Percentiles rank a stretch among this genome's conserved stretches.
phyloP scores from a whole-genome alignment of 2,888 invertebrate species.

The Patella ulyssiponensis region DNA sequence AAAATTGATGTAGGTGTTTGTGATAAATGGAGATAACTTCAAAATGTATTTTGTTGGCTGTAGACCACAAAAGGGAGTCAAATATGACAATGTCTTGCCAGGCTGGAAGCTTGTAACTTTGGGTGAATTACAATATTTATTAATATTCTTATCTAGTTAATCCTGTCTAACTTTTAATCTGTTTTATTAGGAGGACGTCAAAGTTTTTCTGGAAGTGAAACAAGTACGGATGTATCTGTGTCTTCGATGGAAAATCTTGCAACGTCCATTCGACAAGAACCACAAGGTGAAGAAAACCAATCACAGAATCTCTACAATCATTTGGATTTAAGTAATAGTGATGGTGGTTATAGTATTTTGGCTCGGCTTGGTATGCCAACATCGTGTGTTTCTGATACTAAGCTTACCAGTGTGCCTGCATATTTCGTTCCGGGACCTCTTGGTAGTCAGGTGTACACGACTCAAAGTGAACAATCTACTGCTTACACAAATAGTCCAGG shows the following conservation, averaged over 20 bases:
- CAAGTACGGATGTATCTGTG: slow-evolving; percentile 81
- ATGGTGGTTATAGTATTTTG: slow-evolving; percentile 71
- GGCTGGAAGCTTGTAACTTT: too few species aligned
- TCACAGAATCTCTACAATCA: slow-evolving; percentile 37
- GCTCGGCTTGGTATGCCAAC: slow-evolving; percentile 64
- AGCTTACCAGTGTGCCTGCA: slow-evolving; percentile 16
- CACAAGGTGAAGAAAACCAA: slow-evolving; percentile 86
- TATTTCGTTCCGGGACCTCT: slow-evolving; percentile 19
- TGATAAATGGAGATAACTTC: too few species aligned
- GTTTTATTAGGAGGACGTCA: slow-evolving; percentile 78
- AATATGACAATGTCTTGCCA: too few species aligned
- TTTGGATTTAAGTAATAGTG: slow-evolving; percentile 48
- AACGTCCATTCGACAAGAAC: slow-evolving; percentile 81
- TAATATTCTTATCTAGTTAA: too few species aligned
- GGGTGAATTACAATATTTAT: too few species aligned
- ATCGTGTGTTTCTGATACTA: slow-evolving; percentile 20
- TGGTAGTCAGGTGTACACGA: slow-evolving; percentile 14
- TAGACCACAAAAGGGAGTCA: too few species aligned
- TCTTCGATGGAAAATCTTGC: slow-evolving; percentile 90
- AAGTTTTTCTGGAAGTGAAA: slow-evolving; percentile 89
- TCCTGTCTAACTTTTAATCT: slow-evolving; percentile 3
- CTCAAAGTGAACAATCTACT: slow-evolving; percentile 11
- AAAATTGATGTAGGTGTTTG: too few species aligned
- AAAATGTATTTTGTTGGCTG: too few species aligned
- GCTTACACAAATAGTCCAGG: slow-evolving; percentile 18